Evolutionary conservation across 2,888 invertebrate species (phyloP).

Genomic region (Agrypnus murinus): DNA sequence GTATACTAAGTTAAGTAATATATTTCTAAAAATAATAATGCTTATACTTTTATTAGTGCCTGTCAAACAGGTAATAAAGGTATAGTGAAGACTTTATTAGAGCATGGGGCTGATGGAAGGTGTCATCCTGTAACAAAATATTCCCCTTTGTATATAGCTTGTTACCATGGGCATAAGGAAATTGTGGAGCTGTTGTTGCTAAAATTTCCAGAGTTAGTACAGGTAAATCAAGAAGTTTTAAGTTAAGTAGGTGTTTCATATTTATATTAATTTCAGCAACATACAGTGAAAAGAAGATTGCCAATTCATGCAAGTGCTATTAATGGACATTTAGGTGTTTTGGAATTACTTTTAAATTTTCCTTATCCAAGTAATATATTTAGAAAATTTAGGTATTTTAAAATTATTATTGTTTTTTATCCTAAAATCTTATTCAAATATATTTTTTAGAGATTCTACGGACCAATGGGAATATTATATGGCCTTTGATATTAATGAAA

Average conservation of each 20-base stretch:
- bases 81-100: conserved; percentile 85
- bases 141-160: conserved; percentile 93
- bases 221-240: conserved; percentile 72
- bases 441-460: conserved; percentile 76
- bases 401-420: conserved; percentile 5
- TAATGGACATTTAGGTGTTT: conserved; percentile 86
- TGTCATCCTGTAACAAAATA: conserved; percentile 94
- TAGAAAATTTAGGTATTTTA: conserved; percentile 74
- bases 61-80: conserved; percentile 89
- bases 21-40: too few relatives aligned
- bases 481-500: conserved; percentile 94
- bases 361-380: conserved; percentile 84
- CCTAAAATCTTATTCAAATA: conserved; percentile 2
- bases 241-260: too few relatives aligned
- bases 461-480: conserved; percentile 88
- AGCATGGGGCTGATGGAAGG: conserved; percentile 90
- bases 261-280: conserved; percentile 77
- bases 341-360: conserved; percentile 86
- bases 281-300: conserved; percentile 93
- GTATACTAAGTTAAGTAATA: too few relatives aligned
- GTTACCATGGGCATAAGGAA: conserved; percentile 87
- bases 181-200: conserved; percentile 84
- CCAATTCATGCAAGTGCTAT: conserved; percentile 95
- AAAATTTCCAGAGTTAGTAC: conserved; percentile 89
- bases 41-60: too few relatives aligned